A percentile compares a stretch with the other conserved stretches of the same genome.
These are phyloP conservation scores for Ypsolopha sequella DNA, from an alignment of 2,888 invertebrate genomes.

Conservation along the genomic window DNA sequence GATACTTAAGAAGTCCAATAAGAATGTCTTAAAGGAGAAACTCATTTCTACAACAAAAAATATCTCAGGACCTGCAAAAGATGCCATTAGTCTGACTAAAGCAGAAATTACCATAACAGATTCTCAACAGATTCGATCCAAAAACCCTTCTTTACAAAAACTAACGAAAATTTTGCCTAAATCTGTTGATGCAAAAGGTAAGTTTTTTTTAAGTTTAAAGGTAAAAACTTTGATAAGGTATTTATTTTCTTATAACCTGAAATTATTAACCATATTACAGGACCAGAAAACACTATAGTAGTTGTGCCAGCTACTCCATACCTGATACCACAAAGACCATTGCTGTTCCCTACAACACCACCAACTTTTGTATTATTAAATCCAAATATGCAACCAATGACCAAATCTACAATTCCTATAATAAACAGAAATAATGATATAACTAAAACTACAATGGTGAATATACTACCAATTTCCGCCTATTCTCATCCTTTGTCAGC, in stretches of 20 bases:
- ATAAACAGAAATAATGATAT: slow-evolving; percentile 48
- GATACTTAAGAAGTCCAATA: slow-evolving; percentile 35
- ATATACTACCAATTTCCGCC: slow-evolving; percentile 62
- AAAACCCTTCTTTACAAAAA: slow-evolving; percentile 20
- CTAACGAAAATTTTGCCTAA: slow-evolving; percentile 42
- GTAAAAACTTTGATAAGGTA: no score
- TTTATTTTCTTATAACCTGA: not conserved
- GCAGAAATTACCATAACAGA: slow-evolving; percentile 12
- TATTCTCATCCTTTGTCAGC: slow-evolving; percentile 55
- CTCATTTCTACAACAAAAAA: slow-evolving; percentile 12
- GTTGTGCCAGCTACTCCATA: slow-evolving; percentile 57
- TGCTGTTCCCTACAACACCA: slow-evolving; percentile 46
- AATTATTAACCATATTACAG: slow-evolving; percentile 21
- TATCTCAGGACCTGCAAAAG: not conserved
- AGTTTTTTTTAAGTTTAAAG: slow-evolving; percentile 6
- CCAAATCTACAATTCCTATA: slow-evolving; percentile 37
- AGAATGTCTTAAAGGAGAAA: slow-evolving; percentile 22
- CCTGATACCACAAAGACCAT: slow-evolving; percentile 53
- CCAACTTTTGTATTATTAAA: slow-evolving; percentile 55
- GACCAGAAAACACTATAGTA: slow-evolving; percentile 49
- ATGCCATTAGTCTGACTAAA: slow-evolving; percentile 8
- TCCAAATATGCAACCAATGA: slow-evolving; percentile 40
- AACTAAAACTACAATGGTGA: slow-evolving; percentile 63
- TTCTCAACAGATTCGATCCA: slow-evolving; percentile 7
- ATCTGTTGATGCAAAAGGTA: slow-evolving; percentile 40